Evolutionary conservation across 2,797 vertebrate genomes (phyloP).

Genomic region (Labroides dimidiatus): DNA sequence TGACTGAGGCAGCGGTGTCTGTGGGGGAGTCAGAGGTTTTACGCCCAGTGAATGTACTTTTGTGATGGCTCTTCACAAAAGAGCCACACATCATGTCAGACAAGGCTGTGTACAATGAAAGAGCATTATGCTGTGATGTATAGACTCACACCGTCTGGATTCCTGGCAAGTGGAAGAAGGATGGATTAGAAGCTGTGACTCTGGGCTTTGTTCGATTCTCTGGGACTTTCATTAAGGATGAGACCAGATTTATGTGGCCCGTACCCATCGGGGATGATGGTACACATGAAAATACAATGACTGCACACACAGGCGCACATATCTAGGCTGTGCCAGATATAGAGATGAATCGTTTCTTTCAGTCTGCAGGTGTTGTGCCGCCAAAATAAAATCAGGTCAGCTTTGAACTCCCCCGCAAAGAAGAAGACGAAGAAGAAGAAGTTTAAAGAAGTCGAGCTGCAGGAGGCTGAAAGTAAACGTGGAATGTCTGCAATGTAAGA

Average conservation of each 20-base stretch:
- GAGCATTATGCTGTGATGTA: slow-evolving; percentile 75
- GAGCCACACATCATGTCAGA: slow-evolving; percentile 74
- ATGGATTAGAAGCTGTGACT: slow-evolving; percentile 62
- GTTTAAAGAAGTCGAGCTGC: slow-evolving; percentile 27
- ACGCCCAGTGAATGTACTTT: slow-evolving; percentile 77
- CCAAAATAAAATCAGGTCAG: slow-evolving; percentile 61
- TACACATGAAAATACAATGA: slow-evolving; percentile 51
- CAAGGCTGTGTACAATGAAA: slow-evolving; percentile 72
- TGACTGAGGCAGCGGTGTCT: slow-evolving; percentile 70
- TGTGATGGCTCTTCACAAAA: slow-evolving; percentile 76
- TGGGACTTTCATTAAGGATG: slow-evolving; percentile 52
- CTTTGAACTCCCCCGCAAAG: slow-evolving; percentile 45
- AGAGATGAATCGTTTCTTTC: slow-evolving; percentile 55
- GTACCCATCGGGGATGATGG: slow-evolving; percentile 49
- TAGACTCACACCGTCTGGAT: slow-evolving; percentile 75
- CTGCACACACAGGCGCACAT: slow-evolving; percentile 39
- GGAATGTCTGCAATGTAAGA: slow-evolving; percentile 44
- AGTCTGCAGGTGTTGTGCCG: slow-evolving; percentile 58
- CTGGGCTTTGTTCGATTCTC: slow-evolving; percentile 61
- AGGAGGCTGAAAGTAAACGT: slow-evolving; percentile 32
- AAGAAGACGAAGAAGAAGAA: background rate
- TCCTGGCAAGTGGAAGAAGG: slow-evolving; percentile 68
- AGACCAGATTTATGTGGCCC: slow-evolving; percentile 59
- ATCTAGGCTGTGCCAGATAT: slow-evolving; percentile 45
- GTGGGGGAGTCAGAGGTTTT: slow-evolving; percentile 59